Evolutionary conservation across 2,888 invertebrate genomes (phyloP).

Genomic region (Tuta absoluta): DNA sequence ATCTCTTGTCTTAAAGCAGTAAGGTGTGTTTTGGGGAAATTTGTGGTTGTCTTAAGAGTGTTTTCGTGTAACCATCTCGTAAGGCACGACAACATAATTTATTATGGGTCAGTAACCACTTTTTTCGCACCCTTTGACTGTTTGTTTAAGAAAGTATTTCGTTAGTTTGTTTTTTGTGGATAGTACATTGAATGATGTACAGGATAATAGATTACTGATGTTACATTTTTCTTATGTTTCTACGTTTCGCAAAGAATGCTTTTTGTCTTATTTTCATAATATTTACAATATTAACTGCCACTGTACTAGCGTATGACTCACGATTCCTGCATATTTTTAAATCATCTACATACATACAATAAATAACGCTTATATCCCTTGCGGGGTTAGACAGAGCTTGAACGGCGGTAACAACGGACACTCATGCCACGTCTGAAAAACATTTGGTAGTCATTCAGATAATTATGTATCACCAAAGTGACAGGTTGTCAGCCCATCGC

Average conservation of each 20-base stretch:
- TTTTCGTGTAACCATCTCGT: constrained; percentile 50
- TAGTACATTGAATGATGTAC: constrained; percentile 29
- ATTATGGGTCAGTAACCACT: constrained; percentile 57
- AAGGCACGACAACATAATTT: constrained; percentile 62
- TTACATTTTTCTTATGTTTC: not conserved
- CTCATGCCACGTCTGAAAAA: too few relatives aligned
- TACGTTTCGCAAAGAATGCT: not conserved
- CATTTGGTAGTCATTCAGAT: too few relatives aligned
- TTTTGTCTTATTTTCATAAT: too few relatives aligned
- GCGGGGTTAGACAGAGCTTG: too few relatives aligned
- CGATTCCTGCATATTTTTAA: too few relatives aligned
- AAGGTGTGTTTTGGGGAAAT: constrained; percentile 38
- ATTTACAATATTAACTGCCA: too few relatives aligned
- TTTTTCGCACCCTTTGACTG: constrained; percentile 57
- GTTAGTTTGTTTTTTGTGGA: constrained; percentile 32
- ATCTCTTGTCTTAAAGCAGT: constrained; percentile 33
- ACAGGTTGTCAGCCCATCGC: too few relatives aligned
- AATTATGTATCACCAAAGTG: too few relatives aligned
- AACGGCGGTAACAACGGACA: too few relatives aligned
- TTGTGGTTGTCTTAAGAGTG: constrained; percentile 31
- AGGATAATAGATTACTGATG: constrained; percentile 18
- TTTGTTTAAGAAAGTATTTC: constrained; percentile 49
- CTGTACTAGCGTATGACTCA: too few relatives aligned
- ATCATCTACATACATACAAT: too few relatives aligned
- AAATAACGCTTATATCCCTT: too few relatives aligned